Percentiles rank a stretch among this genome's conserved stretches.
Evolutionary conservation across 2,113 vertebrate species (phyloP).

Genomic region (Spea bombifrons): DNA sequence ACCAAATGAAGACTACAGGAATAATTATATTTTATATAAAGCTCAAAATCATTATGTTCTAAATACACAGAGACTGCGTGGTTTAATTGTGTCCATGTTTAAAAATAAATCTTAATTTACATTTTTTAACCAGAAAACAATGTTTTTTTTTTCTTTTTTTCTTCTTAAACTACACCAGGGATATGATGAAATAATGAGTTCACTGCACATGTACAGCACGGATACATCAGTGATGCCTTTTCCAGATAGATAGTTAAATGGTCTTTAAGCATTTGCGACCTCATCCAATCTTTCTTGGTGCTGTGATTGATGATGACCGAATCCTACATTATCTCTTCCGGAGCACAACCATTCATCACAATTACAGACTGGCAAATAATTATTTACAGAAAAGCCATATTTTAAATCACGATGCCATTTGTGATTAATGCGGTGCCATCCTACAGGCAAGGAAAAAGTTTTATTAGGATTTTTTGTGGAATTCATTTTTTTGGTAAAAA

Average conservation of each 20-base stretch:
- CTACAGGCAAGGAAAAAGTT: conserved; percentile 1
- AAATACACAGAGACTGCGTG: no score
- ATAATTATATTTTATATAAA: no score
- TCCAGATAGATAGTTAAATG: neutral
- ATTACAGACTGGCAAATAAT: conserved; percentile 24
- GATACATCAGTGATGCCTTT: neutral
- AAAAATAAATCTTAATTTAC: no score
- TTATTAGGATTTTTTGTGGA: neutral
- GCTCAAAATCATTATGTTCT: no score
- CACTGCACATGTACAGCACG: neutral
- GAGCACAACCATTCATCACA: conserved; percentile 27
- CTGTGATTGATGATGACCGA: conserved; percentile 31
- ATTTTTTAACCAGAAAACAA: neutral
- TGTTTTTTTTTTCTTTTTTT: neutral
- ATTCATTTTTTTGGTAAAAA: neutral
- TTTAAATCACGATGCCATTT: neutral
- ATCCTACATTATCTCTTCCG: conserved; percentile 25
- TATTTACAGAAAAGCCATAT: neutral
- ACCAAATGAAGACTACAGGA: no score
- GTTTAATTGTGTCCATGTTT: no score
- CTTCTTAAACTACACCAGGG: neutral
- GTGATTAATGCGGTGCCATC: conserved; percentile 23
- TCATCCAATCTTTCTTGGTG: neutral
- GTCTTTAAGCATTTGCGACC: neutral
- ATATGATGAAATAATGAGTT: neutral